Evolutionary conservation across 2,888 invertebrate species (phyloP), one percentile per base, ranked within the genome.

Genomic region (Ptychoptera albimana): DNA sequence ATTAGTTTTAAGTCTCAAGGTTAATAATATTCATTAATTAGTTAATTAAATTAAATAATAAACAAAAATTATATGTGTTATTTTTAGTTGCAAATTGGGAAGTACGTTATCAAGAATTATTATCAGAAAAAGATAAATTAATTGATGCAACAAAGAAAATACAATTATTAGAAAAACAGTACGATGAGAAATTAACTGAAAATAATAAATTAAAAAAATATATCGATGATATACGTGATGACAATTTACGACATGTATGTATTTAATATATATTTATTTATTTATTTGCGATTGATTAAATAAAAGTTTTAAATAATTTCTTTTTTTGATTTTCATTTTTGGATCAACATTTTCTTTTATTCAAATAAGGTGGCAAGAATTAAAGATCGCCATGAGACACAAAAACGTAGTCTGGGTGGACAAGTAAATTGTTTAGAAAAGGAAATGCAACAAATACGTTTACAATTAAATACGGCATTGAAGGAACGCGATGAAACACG

Each of bases 401-500:
- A 50, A 37, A 47, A 46, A 39, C 45, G 46, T 16, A 45, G 48
- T 14, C 45, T 47, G 15, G 46, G 46, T 13, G 13, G 46, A 13
- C 48, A 50, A 47, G 45, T 50, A 9, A 11, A 34, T 36, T 48
- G 50, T 23, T 14, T 50, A 6, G 48, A 50, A 39, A 39, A 47
- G 15, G 50, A 48, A 37, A 35, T 48, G 13, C 37, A 46, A 4
- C 48, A 50, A 35, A 34, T 50, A 2, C 42, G 48, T 8, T 23
- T 41, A 11, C 43, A 40, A 9, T 31, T 48, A 9, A 50, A 37
- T 40, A 30, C 13, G 9, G 42, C 46, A 2, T 39, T 44, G 12
- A 47, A 46, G 37, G 50, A 50, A 39, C 47, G 48, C 29, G 50
- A 50, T 2, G 47, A 50, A 9, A 41, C 47, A 9, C 45, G 47